Percentiles rank a stretch among this genome's conserved stretches.
phyloP scores from a whole-genome alignment of 2,797 vertebrate genomes.

The Sebastolobus alascanus region DNA sequence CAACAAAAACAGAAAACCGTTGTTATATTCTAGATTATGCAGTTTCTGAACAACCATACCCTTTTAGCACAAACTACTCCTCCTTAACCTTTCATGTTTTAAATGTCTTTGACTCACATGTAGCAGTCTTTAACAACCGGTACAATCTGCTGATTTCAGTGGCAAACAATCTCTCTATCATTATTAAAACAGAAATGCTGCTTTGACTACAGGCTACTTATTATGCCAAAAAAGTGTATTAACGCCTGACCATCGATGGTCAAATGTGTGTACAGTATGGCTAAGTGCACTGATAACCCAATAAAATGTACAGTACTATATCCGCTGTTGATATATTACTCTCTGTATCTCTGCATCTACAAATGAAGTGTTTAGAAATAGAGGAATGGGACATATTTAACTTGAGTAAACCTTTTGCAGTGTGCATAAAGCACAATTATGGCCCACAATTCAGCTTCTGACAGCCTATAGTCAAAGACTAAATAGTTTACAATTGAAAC shows the following conservation, averaged over 20 bases:
- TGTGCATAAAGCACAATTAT: conserved; percentile 42
- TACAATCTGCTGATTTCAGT: conserved; percentile 65
- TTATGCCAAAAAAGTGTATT: conserved; percentile 54
- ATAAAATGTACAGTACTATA: conserved; percentile 51
- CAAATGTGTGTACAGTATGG: conserved; percentile 57
- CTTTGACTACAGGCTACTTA: conserved; percentile 65
- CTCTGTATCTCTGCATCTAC: conserved; percentile 39
- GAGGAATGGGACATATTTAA: conserved; percentile 50
- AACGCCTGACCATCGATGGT: conserved; percentile 48
- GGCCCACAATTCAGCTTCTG: conserved; percentile 48
- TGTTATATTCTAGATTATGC: conserved; percentile 71
- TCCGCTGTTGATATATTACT: conserved; percentile 56
- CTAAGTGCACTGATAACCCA: conserved; percentile 58
- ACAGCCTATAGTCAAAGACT: conserved; percentile 60
- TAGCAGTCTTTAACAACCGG: conserved; percentile 53
- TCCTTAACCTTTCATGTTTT: conserved; percentile 42
- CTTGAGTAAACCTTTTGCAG: conserved; percentile 52
- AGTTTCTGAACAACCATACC: conserved; percentile 74
- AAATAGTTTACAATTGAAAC: conserved; percentile 56
- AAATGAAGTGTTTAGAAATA: conserved; percentile 39
- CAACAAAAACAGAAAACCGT: conserved; percentile 73
- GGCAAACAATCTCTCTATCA: conserved; percentile 61
- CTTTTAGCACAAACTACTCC: conserved; percentile 66
- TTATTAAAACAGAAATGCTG: conserved; percentile 66
- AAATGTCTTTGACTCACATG: conserved; percentile 57